Evolutionary conservation across 2,888 invertebrate species (phyloP).

Genomic region (Darwinula stevensoni): DNA sequence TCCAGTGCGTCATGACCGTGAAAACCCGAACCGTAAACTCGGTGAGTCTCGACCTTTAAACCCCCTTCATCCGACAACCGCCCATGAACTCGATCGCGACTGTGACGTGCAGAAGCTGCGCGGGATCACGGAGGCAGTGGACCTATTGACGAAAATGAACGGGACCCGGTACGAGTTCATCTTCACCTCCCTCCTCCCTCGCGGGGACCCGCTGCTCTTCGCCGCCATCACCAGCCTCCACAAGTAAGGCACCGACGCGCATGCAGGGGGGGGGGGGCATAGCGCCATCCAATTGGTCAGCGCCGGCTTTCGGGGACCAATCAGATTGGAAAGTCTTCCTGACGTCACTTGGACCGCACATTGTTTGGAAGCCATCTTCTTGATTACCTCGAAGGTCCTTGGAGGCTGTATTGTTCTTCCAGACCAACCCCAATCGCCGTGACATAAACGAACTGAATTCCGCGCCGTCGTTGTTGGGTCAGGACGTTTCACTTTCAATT

Average conservation of each 20-base stretch:
- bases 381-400: too few relatives aligned
- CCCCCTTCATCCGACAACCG: too few relatives aligned
- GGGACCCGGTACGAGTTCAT: conserved; percentile 79
- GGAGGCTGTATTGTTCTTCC: too few relatives aligned
- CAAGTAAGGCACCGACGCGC: conserved; percentile 26
- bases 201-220: conserved; percentile 49
- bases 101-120: conserved; percentile 32
- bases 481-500: too few relatives aligned
- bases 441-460: too few relatives aligned
- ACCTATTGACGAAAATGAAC: conserved; percentile 49
- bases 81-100: too few relatives aligned
- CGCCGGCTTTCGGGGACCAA: too few relatives aligned
- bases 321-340: too few relatives aligned
- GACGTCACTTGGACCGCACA: too few relatives aligned
- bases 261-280: background rate
- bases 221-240: conserved; percentile 74
- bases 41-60: conserved; percentile 24
- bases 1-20: conserved; percentile 46
- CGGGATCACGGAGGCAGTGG: conserved; percentile 60
- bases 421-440: too few relatives aligned
- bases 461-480: too few relatives aligned
- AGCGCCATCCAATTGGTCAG: background rate
- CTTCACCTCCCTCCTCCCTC: conserved; percentile 66
- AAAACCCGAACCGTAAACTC: conserved; percentile 59
- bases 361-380: too few relatives aligned